Base-by-base conservation (phyloP, 2,113 vertebrate genomes). In the Silurus meridionalis region DNA sequence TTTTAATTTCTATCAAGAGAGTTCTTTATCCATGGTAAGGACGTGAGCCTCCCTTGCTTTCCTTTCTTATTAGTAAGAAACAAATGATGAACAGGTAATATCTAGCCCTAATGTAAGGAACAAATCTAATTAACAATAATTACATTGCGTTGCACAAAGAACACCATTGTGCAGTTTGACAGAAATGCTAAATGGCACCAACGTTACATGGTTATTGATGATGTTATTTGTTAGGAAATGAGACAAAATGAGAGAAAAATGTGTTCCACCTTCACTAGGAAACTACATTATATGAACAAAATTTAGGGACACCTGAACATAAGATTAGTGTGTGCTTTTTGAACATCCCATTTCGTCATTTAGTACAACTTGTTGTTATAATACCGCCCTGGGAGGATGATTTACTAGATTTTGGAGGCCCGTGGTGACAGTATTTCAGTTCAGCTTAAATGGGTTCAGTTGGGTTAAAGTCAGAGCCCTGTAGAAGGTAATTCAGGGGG, bases 141-240 rank as follows among this genome's bases (percentile, higher is more conserved):
- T 81, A 74, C 61, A 74, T 86, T 61, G 74, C 19, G 5, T 85
- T 78, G 72, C 81, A 77, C 74, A 75, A 63, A 53, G 28, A 57
- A 61, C 81, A 37, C 48, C 25, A 88, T 64, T 58, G 58, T 9
- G n/a, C 69, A 80, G 86, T 88, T 85, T 88, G 84, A 83, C 37
- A 17, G 81, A n/a, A 14, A 28, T 72, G 69, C 83, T 81, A 84
- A 86, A 83, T 67, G 71, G 60, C 13, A 23, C 63, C 75, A 86
- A 83, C 48, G 69, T 72, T 17, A 53, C 66, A 58, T 60, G 46
- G 50, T 75, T 69, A 78, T 58, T 82, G 85, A 78, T 77, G 21
- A 50, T 86, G 80, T 86, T 28, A 80, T 77, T 89, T 37, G 77
- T 87, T 79, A 83, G 48, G 4, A 79, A 25, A 58, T 23, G 15